Evolutionary conservation across 92 coral and sea anemone species (phyloP), one percentile per base, ranked within the genome.

Genomic region (Porites evermanni): DNA sequence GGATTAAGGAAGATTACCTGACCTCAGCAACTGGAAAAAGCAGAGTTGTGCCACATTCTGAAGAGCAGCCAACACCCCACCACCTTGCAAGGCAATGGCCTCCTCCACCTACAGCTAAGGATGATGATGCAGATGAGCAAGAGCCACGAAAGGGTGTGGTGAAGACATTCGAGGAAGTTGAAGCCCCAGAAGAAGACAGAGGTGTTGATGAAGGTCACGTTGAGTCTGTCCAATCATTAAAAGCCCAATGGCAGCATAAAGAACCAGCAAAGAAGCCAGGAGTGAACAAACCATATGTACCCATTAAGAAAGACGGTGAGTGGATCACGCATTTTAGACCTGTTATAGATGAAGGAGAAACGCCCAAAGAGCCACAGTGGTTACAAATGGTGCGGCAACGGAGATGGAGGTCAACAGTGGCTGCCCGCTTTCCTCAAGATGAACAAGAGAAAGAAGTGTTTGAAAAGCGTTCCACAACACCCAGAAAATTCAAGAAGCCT

Each of bases 371-470:
- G 21, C 99, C 99, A 1, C 78, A 86, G 18, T 97, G 99, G 99
- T 85, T 97, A 74, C 84, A 93, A 81, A 92, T 84, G 76, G 97
- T 97, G 56, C 89, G 99, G 65, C 94, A 93, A 18, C 95, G 99
- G n/a, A 90, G 99, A 21, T 97, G 99, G 99, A 86, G 76, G 93
- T 95, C 99, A 12, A 97, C 99, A 9, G 98, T 97, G 29, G 91
- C 93, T 32, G 98, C 99, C 0, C 98, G 99, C 54, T 97, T 97
- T 81, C 99, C 99, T 44, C 95, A 97, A 68, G 92, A 93, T 52
- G 97, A 95, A 13, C 84, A 96, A 75, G 97, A 95, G 84, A 87
- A 87, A 38, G 52, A 86, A 47, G 90, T 90, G 56, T 97, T 97
- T 80, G 99, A 96, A 84, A 56, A 90, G 7, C 96, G 99, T 21